Conservation (phyloP, 2,888 invertebrate genomes). For the Mimachlamys varia region DNA sequence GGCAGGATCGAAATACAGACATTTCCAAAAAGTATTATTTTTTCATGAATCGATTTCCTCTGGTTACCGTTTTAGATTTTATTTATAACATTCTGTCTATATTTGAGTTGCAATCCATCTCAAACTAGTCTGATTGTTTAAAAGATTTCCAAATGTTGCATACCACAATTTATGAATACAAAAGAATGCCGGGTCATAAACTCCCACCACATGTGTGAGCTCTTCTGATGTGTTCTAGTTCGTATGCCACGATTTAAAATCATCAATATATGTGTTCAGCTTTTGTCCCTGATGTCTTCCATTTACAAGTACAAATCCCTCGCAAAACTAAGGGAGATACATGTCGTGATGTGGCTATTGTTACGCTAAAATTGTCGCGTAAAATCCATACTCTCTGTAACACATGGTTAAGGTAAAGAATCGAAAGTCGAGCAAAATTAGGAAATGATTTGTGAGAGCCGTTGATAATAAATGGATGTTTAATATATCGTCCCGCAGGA, state of each 20-base stretch:
- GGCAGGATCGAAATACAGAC: no score
- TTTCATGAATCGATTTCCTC: no score
- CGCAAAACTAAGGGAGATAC: background rate
- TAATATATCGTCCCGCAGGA: background rate
- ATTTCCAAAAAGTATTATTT: no score
- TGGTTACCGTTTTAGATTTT: no score
- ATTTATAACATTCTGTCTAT: background rate
- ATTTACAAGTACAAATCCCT: background rate
- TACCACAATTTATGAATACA: background rate
- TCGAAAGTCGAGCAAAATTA: conserved; percentile 25
- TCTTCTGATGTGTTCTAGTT: background rate
- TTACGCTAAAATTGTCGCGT: background rate
- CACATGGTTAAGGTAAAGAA: conserved; percentile 11
- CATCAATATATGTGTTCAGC: conserved; percentile 3
- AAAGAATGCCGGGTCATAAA: background rate
- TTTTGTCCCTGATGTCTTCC: conserved; percentile 19
- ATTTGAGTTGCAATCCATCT: background rate
- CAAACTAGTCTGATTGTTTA: background rate
- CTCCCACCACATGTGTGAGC: background rate
- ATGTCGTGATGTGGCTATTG: background rate
- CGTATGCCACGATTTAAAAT: background rate
- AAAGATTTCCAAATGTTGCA: conserved; percentile 8
- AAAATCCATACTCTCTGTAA: conserved; percentile 1
- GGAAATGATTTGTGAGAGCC: conserved; percentile 12
- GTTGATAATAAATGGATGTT: conserved; percentile 34